These are phyloP conservation scores for Chiroxiphia lanceolata DNA, from an alignment of 2,797 vertebrate genomes.

Conservation along the genomic window DNA sequence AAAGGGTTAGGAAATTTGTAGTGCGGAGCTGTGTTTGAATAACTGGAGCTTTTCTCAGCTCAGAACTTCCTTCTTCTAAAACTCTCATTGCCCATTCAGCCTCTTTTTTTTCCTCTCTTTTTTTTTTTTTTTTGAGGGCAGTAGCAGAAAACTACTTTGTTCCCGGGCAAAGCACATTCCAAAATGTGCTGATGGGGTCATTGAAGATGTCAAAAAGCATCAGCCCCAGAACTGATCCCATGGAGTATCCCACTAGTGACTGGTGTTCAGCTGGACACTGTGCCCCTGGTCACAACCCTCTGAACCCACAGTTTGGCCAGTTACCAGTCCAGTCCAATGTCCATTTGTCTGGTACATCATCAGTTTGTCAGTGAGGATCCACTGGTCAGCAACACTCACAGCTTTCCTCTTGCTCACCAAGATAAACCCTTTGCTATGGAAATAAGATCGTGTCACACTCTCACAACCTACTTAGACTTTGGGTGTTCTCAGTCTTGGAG, in stretches of 20 bases:
- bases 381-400: background rate
- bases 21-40: background rate
- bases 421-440: background rate
- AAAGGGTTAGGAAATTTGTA: background rate
- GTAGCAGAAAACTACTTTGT: background rate
- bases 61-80: background rate
- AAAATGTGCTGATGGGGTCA: background rate
- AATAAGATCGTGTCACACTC: background rate
- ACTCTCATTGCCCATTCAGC: background rate
- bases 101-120: accelerated
- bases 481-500: background rate
- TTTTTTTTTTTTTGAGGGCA: background rate
- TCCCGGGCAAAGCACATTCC: background rate
- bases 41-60: background rate
- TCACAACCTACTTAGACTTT: background rate
- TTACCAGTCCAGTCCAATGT: background rate
- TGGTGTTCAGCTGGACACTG: background rate
- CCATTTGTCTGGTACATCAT: background rate
- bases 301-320: background rate
- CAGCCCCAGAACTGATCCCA: background rate
- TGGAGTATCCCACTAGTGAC: background rate
- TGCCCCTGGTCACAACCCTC: background rate
- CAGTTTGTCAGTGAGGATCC: background rate
- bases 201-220: background rate
- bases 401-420: background rate